Percentiles rank a stretch among this genome's conserved stretches.
Evolutionary conservation across 2,888 invertebrate genomes (phyloP).

Genomic region (Drosophila nigritarsus): DNA sequence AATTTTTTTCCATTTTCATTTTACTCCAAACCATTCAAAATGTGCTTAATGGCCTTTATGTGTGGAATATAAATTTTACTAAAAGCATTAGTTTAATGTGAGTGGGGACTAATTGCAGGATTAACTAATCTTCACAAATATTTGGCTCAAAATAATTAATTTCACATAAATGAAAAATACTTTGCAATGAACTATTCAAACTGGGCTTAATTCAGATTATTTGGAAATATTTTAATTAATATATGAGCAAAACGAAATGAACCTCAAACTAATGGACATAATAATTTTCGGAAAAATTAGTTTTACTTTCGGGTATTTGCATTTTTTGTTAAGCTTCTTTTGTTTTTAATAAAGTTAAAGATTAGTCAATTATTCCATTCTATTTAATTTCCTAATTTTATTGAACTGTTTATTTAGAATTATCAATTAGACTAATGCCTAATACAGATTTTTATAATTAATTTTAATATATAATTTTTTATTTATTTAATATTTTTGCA

Average conservation of each 20-base stretch:
- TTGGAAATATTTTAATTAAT: background rate
- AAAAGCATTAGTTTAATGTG: slow-evolving; percentile 3
- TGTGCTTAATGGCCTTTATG: slow-evolving; percentile 36
- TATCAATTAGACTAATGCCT: background rate
- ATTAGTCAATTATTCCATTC: background rate
- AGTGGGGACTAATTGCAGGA: background rate
- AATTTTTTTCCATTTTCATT: slow-evolving; percentile 18
- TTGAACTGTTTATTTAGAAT: background rate
- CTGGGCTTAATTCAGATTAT: background rate
- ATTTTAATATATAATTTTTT: background rate
- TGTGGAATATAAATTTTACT: slow-evolving; percentile 4
- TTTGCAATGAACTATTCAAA: background rate
- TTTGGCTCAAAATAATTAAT: slow-evolving; percentile 10
- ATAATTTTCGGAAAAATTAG: background rate
- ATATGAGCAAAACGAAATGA: background rate
- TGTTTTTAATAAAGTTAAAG: too few species aligned
- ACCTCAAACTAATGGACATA: background rate
- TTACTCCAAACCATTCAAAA: slow-evolving; percentile 26
- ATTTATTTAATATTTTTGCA: background rate
- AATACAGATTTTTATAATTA: background rate
- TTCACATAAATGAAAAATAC: background rate
- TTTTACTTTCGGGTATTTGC: background rate
- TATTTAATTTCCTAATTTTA: background rate
- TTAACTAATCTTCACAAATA: slow-evolving; percentile 15
- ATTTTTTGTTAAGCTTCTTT: background rate